phyloP scores from a whole-genome alignment of 2,797 vertebrate species.

The Liparis tanakae region DNA sequence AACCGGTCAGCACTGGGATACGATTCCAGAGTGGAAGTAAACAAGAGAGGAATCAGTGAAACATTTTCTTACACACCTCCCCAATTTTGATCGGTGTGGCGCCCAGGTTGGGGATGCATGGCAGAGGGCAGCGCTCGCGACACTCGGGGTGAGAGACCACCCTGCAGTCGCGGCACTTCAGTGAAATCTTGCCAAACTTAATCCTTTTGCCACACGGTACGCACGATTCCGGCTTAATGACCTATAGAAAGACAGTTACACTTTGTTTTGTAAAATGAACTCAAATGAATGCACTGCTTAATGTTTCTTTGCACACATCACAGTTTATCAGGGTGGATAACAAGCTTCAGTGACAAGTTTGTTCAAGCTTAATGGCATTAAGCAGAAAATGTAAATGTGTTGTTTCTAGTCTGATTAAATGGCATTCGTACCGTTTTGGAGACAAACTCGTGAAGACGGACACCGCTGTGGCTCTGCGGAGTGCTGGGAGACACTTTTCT shows the following conservation, averaged over 20 bases:
- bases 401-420: not conserved
- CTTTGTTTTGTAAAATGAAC: not conserved
- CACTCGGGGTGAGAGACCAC: conserved; percentile 94
- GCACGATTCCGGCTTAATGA: conserved; percentile 97
- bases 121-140: conserved; percentile 93
- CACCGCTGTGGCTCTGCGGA: conserved; percentile 84
- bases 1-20: not conserved
- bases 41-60: not conserved
- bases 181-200: conserved; percentile 95
- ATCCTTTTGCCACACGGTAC: conserved; percentile 97
- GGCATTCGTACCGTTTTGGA: conserved; percentile 90
- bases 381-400: not conserved
- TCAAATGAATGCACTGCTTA: not conserved
- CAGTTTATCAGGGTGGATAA: not conserved
- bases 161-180: conserved; percentile 95
- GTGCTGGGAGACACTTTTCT: conserved; percentile 79
- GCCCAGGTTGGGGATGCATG: conserved; percentile 89
- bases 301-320: not conserved
- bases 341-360: not conserved
- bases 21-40: not conserved
- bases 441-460: conserved; percentile 93
- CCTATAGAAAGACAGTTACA: conserved; percentile 74
- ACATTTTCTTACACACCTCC: conserved; percentile 80
- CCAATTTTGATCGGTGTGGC: conserved; percentile 90
- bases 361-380: not conserved